Evolutionary conservation across 2,888 invertebrate species (phyloP).

Genomic region (Chrysina gloriosa): DNA sequence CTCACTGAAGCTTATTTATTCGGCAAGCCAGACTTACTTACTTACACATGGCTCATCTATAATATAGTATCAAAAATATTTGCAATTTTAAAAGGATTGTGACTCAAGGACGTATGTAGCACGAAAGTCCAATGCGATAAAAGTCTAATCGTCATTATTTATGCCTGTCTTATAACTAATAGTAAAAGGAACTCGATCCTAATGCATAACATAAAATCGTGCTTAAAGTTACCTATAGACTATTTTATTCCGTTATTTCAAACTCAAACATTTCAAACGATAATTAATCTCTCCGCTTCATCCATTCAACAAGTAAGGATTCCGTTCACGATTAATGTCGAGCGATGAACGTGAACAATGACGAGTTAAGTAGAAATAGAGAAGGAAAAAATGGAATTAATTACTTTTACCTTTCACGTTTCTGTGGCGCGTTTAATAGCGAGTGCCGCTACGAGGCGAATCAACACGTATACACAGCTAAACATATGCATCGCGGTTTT

Average conservation of each 20-base stretch:
- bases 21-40: no score
- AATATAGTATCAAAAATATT: no score
- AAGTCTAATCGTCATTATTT: neutral
- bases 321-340: slow-evolving; percentile 31
- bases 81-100: no score
- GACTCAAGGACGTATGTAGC: no score
- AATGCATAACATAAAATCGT: neutral
- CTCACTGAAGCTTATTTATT: no score
- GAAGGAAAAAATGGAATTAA: slow-evolving; percentile 36
- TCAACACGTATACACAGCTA: slow-evolving; percentile 16
- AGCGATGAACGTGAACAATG: slow-evolving; percentile 28
- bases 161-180: neutral
- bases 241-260: slow-evolving; percentile 10
- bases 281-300: slow-evolving; percentile 30
- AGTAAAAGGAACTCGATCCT: neutral
- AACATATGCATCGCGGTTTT: slow-evolving; percentile 27
- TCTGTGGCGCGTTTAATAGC: slow-evolving; percentile 17
- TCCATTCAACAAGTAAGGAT: slow-evolving; percentile 31
- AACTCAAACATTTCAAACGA: slow-evolving; percentile 19
- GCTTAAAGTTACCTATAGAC: neutral
- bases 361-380: slow-evolving; percentile 26
- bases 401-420: slow-evolving; percentile 43
- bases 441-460: neutral
- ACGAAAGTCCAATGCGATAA: no score
- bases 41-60: no score